Evolutionary conservation across 2,888 invertebrate genomes (phyloP).

Genomic region (Biston stratarius): DNA sequence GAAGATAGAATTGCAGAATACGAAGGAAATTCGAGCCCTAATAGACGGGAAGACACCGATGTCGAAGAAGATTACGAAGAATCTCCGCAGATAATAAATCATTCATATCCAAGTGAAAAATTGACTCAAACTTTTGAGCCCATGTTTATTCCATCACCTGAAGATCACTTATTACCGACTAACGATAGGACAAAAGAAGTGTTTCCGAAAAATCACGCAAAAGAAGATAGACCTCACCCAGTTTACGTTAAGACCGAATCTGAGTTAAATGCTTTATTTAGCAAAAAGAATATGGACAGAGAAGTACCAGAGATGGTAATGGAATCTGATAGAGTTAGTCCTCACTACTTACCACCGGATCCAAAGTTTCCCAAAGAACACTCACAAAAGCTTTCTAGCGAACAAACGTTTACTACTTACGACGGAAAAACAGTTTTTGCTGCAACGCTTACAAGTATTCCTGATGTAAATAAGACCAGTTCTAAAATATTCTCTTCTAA

Average conservation of each 20-base stretch:
- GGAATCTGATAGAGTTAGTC: constrained; percentile 90
- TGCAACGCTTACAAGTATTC: constrained; percentile 85
- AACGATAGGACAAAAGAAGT: constrained; percentile 76
- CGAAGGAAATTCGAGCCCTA: constrained; percentile 72
- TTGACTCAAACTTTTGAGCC: constrained; percentile 90
- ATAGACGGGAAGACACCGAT: constrained; percentile 82
- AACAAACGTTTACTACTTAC: constrained; percentile 89
- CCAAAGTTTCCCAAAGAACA: constrained; percentile 80
- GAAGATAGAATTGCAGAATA: constrained; percentile 83
- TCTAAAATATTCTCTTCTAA: constrained; percentile 76
- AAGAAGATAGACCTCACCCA: constrained; percentile 83
- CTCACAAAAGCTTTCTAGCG: constrained; percentile 73
- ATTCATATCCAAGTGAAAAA: constrained; percentile 76
- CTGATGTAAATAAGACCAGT: constrained; percentile 70
- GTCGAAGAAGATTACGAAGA: constrained; percentile 80
- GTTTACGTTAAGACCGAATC: constrained; percentile 75
- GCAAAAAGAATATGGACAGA: constrained; percentile 76
- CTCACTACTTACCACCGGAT: constrained; percentile 91
- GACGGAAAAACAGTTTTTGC: constrained; percentile 92
- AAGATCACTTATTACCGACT: constrained; percentile 84
- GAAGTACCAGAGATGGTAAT: constrained; percentile 87
- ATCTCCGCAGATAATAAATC: constrained; percentile 73
- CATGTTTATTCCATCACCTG: constrained; percentile 93
- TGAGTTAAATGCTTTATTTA: constrained; percentile 68
- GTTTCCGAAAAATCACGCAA: constrained; percentile 76